Conservation (phyloP, 2,797 vertebrate species). For the Sarcophilus harrisii region DNA sequence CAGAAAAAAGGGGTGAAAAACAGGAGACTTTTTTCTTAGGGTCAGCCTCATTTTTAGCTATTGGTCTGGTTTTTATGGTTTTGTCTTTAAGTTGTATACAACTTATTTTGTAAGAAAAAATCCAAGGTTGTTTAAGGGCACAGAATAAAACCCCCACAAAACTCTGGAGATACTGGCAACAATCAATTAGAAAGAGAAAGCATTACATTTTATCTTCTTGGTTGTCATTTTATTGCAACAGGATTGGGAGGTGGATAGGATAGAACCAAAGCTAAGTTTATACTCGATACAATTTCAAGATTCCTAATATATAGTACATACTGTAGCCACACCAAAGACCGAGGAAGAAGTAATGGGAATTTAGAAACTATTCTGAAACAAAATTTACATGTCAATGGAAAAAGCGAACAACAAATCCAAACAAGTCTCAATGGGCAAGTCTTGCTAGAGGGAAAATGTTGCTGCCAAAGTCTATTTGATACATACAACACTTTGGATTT, state of each 20-base stretch:
- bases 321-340: neutral
- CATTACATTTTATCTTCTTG: neutral
- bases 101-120: neutral
- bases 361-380: neutral
- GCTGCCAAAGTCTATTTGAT: neutral
- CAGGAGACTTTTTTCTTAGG: neutral
- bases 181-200: neutral
- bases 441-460: conserved; percentile 12
- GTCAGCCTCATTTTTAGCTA: neutral
- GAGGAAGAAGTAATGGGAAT: neutral
- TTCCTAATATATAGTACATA: neutral
- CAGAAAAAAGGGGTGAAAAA: too few species aligned
- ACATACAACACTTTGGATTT: neutral
- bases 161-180: neutral
- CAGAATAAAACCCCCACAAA: neutral
- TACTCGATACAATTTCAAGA: neutral
- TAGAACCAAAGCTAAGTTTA: conserved; percentile 22
- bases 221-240: neutral
- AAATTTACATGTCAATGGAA: neutral
- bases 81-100: neutral
- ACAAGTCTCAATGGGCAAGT: neutral
- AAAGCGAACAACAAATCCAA: neutral
- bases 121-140: neutral
- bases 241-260: neutral
- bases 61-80: neutral